These are phyloP conservation scores for Eristalis arbustorum DNA, from an alignment of 2,888 invertebrate genomes.

Conservation along the genomic window DNA sequence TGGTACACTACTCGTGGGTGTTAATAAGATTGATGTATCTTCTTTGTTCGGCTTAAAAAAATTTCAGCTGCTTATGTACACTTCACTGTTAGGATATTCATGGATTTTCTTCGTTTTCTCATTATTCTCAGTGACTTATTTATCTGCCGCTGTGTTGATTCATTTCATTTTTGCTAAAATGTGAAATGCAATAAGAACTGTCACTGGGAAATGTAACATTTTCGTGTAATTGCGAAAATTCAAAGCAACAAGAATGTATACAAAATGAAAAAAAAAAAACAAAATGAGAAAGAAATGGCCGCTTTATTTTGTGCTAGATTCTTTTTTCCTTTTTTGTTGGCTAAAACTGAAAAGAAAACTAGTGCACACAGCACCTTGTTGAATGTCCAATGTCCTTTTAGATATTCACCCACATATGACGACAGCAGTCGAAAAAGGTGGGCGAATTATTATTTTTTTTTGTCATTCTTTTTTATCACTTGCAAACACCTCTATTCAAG, in stretches of 20 bases:
- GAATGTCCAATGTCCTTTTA: conserved; percentile 72
- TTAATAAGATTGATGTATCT: conserved; percentile 14
- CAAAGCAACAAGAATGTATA: conserved; percentile 2
- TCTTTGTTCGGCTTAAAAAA: conserved; percentile 3
- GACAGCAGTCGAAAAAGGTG: conserved; percentile 51
- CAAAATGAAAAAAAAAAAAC: conserved; percentile 16
- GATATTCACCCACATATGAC: conserved; percentile 46
- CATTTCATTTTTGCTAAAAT: conserved; percentile 54
- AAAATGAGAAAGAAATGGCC: background rate
- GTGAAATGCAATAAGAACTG: conserved; percentile 30
- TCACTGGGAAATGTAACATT: conserved; percentile 15
- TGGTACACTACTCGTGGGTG: background rate
- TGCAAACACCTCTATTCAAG: conserved; percentile 4
- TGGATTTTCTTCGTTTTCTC: conserved; percentile 62
- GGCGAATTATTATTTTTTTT: conserved; percentile 53
- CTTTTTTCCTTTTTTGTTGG: background rate
- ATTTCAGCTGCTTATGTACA: conserved; percentile 20
- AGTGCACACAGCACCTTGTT: conserved; percentile 73
- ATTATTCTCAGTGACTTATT: conserved; percentile 50
- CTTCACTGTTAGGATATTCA: conserved; percentile 27
- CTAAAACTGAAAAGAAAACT: conserved; percentile 1
- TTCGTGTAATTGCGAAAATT: background rate
- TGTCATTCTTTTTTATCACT: conserved; percentile 18
- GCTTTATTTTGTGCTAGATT: background rate
- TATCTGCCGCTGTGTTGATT: conserved; percentile 40